phyloP scores from a whole-genome alignment of 37 sponge, comb jelly and placozoan species.

The Bolinopsis microptera region DNA sequence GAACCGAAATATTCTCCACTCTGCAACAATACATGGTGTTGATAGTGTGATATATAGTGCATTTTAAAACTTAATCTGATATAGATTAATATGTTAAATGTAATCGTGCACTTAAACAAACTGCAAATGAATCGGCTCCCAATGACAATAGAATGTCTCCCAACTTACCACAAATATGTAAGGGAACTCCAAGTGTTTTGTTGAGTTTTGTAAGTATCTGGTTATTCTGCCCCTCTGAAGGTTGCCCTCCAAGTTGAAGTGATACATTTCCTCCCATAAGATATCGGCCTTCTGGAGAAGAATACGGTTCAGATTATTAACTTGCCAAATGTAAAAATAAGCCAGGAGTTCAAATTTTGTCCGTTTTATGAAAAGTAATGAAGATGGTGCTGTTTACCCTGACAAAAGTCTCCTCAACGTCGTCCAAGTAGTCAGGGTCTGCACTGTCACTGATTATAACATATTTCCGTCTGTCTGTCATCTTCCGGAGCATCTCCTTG shows the following conservation, averaged over 20 bases:
- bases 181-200: background rate
- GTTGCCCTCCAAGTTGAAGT: background rate
- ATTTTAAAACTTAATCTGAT: no score
- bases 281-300: constrained; percentile 6
- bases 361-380: no score
- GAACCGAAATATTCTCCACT: constrained; percentile 8
- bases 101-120: no score
- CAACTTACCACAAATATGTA: background rate
- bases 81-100: no score
- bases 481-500: background rate
- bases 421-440: background rate
- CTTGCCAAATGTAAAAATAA: background rate
- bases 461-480: background rate
- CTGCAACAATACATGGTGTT: no score
- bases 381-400: background rate
- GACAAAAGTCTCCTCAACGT: background rate
- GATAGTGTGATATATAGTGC: no score
- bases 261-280: background rate
- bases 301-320: background rate
- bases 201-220: background rate
- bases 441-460: background rate
- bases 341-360: no score
- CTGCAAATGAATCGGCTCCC: no score
- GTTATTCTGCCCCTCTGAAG: constrained; percentile 22
- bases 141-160: no score